Evolutionary conservation across 2,113 vertebrate species (phyloP).

Genomic region (Hoplias malabaricus): DNA sequence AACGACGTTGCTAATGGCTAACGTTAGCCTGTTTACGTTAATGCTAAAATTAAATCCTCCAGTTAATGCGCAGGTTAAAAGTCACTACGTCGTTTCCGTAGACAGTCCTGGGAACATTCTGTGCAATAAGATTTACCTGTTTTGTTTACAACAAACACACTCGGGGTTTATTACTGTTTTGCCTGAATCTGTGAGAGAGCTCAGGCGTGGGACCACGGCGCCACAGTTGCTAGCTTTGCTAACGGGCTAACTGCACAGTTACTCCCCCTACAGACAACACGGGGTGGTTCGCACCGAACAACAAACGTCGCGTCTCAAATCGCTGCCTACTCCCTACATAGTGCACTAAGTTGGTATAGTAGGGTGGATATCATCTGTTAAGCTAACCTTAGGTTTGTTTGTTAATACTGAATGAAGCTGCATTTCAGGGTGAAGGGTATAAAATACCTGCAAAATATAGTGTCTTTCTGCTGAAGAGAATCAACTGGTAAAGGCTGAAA

Average conservation of each 20-base stretch:
- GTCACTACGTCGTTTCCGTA: background rate
- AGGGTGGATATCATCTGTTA: too few species aligned
- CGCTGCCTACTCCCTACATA: too few species aligned
- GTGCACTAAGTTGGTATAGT: too few species aligned
- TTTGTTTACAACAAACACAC: conserved; percentile 18
- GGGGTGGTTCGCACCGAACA: conserved; percentile 4
- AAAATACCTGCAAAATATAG: too few species aligned
- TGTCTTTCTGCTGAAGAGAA: too few species aligned
- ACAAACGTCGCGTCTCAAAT: too few species aligned
- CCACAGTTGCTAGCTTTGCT: background rate
- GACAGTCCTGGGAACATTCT: too few species aligned
- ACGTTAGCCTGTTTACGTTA: background rate
- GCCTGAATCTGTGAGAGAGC: background rate
- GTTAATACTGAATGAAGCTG: too few species aligned
- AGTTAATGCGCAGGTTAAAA: background rate
- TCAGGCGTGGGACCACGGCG: background rate
- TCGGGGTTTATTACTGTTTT: background rate
- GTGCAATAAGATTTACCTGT: conserved; percentile 35
- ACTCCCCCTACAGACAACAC: background rate
- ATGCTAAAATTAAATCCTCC: background rate
- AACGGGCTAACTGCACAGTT: background rate
- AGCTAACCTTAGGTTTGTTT: too few species aligned
- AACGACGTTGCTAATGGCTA: too few species aligned
- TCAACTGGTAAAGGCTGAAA: too few species aligned
- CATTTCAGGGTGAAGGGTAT: too few species aligned